A percentile compares a stretch with the other conserved stretches of the same genome.
phyloP scores from a whole-genome alignment of 2,888 invertebrate genomes.

The Drepanosiphum platanoidis region DNA sequence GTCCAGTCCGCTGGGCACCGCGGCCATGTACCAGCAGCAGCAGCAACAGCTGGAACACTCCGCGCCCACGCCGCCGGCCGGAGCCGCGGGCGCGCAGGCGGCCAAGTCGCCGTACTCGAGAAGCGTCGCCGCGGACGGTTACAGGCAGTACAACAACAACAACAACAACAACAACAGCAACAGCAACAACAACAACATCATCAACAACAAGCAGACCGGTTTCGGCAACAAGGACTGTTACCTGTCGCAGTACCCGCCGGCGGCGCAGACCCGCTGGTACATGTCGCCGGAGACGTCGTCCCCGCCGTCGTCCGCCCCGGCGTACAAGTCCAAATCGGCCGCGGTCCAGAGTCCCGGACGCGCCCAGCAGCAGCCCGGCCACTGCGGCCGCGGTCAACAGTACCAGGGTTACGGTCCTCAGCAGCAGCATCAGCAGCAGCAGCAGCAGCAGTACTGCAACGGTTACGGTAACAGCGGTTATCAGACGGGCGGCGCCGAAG shows the following conservation, averaged over 20 bases:
- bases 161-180: constrained; percentile 61
- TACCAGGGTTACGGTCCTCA: constrained; percentile 40
- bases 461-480: constrained; percentile 63
- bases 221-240: constrained; percentile 56
- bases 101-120: constrained; percentile 68
- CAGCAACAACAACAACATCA: constrained; percentile 63
- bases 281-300: constrained; percentile 55
- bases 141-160: constrained; percentile 66
- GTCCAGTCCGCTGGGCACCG: constrained; percentile 60
- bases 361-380: constrained; percentile 66
- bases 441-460: constrained; percentile 61
- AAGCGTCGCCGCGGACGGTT: constrained; percentile 68
- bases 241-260: constrained; percentile 64
- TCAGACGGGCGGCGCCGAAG: constrained; percentile 64
- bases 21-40: constrained; percentile 50
- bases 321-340: constrained; percentile 43
- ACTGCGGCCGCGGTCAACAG: constrained; percentile 59
- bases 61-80: constrained; percentile 65
- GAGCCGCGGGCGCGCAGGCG: constrained; percentile 70
- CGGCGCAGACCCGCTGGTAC: constrained; percentile 38
- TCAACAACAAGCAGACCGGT: constrained; percentile 46
- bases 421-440: constrained; percentile 8
- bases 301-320: constrained; percentile 41
- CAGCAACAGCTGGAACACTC: constrained; percentile 53
- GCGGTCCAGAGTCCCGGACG: constrained; percentile 62